phyloP scores from a whole-genome alignment of 2,888 invertebrate species.

The Ophion ventricosus region DNA sequence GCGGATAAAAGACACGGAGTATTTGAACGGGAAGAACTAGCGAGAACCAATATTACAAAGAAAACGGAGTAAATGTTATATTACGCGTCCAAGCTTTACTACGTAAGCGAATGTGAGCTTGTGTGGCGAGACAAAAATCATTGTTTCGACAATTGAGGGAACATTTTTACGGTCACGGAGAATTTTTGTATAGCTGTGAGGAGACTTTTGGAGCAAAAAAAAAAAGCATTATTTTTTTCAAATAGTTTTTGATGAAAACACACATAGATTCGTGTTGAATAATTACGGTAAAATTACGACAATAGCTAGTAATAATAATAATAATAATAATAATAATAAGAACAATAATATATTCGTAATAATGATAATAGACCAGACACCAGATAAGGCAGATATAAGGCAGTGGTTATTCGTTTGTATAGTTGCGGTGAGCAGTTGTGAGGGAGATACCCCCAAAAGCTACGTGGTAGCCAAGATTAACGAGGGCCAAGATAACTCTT shows the following conservation, averaged over 20 bases:
- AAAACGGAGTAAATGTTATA: conserved; percentile 30
- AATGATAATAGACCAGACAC: conserved; percentile 82
- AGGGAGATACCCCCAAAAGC: conserved; percentile 83
- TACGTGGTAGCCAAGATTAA: conserved; percentile 83
- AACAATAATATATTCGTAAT: conserved; percentile 73
- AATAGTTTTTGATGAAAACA: background rate
- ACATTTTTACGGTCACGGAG: conserved; percentile 1
- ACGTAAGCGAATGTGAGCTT: conserved; percentile 59
- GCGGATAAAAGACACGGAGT: conserved; percentile 26
- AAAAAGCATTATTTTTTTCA: conserved; percentile 7
- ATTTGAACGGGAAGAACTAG: conserved; percentile 11
- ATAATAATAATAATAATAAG: conserved; percentile 69
- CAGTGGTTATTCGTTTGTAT: conserved; percentile 84
- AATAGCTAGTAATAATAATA: background rate
- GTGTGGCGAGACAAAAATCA: conserved; percentile 29
- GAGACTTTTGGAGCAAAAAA: conserved; percentile 1
- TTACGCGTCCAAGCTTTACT: conserved; percentile 61
- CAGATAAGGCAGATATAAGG: conserved; percentile 83
- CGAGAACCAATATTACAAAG: background rate
- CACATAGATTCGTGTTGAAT: conserved; percentile 37
- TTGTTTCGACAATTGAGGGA: conserved; percentile 3
- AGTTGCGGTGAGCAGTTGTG: conserved; percentile 84
- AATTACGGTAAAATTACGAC: background rate
- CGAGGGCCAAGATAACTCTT: conserved; percentile 70
- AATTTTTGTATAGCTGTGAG: background rate